Evolutionary conservation across 2,797 vertebrate species (phyloP).

Genomic region (Lithobates sylvaticus): DNA sequence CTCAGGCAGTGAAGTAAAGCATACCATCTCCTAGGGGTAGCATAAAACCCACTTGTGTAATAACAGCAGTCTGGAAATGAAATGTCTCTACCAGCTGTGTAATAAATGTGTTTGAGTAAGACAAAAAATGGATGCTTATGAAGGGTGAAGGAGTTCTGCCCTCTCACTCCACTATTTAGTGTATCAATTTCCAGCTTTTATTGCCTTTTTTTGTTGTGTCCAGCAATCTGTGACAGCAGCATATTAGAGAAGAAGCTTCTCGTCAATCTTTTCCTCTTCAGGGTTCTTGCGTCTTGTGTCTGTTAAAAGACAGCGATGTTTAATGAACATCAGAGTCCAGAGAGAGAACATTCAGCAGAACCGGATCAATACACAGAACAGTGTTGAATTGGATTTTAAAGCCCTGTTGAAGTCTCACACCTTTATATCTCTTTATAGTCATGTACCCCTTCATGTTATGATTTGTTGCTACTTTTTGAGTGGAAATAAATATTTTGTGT

Average conservation of each 20-base stretch:
- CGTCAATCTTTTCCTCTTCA: background rate
- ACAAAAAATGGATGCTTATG: conserved; percentile 7
- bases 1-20: conserved; percentile 6
- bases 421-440: no score
- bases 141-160: background rate
- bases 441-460: no score
- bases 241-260: conserved; percentile 18
- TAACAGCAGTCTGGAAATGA: conserved; percentile 47
- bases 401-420: no score
- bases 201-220: conserved; percentile 26
- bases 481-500: no score
- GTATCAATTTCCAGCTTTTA: conserved; percentile 6
- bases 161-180: background rate
- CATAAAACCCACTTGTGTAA: conserved; percentile 35
- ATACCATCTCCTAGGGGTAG: conserved; percentile 39
- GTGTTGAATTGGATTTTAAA: background rate
- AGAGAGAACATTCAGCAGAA: background rate
- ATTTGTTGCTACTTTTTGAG: no score
- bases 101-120: conserved; percentile 35
- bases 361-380: background rate
- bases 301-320: background rate
- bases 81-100: conserved; percentile 16
- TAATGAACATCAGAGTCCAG: background rate
- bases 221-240: conserved; percentile 1
- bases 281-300: background rate